These are phyloP conservation scores for Neoaliturus tenellus DNA, from an alignment of 2,888 invertebrate species.

Conservation along the genomic window DNA sequence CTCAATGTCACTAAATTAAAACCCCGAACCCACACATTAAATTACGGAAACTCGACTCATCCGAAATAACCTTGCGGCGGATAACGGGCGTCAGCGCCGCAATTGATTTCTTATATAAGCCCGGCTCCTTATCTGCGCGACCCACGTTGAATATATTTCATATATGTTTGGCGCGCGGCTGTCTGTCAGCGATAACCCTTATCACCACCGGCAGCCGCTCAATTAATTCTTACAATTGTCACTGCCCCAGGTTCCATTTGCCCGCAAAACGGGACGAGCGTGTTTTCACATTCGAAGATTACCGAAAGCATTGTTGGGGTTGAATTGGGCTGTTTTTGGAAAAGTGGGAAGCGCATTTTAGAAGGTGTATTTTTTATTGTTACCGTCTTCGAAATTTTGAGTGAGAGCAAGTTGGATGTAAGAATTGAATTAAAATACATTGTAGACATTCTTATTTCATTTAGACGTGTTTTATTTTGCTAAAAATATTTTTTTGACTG, in stretches of 20 bases:
- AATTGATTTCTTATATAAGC: slow-evolving; percentile 65
- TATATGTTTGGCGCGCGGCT: slow-evolving; percentile 62
- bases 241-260: slow-evolving; percentile 30
- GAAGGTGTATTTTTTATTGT: too few relatives aligned
- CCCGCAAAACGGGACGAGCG: slow-evolving; percentile 2
- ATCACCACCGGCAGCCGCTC: slow-evolving; percentile 42
- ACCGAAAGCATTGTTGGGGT: background rate
- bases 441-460: too few relatives aligned
- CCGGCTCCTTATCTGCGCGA: slow-evolving; percentile 60
- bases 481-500: too few relatives aligned
- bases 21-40: too few relatives aligned
- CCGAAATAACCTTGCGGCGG: too few relatives aligned
- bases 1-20: too few relatives aligned
- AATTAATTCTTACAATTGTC: slow-evolving; percentile 53
- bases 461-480: too few relatives aligned
- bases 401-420: too few relatives aligned
- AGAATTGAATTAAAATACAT: too few relatives aligned
- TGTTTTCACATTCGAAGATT: slow-evolving; percentile 42
- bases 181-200: slow-evolving; percentile 59
- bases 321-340: background rate
- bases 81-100: background rate
- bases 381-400: too few relatives aligned
- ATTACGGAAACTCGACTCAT: too few relatives aligned
- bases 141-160: slow-evolving; percentile 65
- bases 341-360: background rate